Conservation (phyloP, 2,113 vertebrate genomes). For the Oncorhynchus mykiss region DNA sequence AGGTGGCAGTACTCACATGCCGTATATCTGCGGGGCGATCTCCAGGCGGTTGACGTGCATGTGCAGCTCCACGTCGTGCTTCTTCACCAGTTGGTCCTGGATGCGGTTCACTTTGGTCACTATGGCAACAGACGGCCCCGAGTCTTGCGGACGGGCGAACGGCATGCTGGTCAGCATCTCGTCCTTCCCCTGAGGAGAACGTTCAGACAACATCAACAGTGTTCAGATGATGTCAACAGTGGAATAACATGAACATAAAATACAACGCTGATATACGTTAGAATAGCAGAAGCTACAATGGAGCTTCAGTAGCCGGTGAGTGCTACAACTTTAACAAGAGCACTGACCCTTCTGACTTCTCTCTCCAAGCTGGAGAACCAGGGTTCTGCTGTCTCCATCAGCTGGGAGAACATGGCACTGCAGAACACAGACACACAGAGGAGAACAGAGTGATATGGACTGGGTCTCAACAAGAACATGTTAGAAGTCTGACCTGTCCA, state of each 20-base stretch:
- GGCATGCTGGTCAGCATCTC: constrained; percentile 90
- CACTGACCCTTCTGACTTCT: constrained; percentile 72
- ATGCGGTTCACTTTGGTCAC: constrained; percentile 98
- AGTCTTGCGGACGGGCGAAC: constrained; percentile 94
- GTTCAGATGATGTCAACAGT: too few relatives aligned
- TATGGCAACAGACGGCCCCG: constrained; percentile 94
- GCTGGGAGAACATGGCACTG: constrained; percentile 77
- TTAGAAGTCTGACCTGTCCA: not conserved
- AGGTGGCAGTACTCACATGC: constrained; percentile 83
- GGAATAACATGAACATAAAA: too few relatives aligned
- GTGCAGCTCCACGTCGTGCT: constrained; percentile 92
- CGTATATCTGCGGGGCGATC: constrained; percentile 98
- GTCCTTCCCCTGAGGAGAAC: constrained; percentile 84
- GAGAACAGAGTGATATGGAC: not conserved
- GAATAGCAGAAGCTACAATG: too few relatives aligned
- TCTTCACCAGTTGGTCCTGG: constrained; percentile 96
- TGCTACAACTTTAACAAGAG: too few relatives aligned
- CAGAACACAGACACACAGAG: not conserved
- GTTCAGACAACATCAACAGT: not conserved
- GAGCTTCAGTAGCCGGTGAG: too few relatives aligned
- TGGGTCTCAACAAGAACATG: not conserved
- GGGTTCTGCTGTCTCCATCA: constrained; percentile 80
- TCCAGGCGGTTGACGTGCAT: constrained; percentile 97
- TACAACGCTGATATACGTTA: too few relatives aligned
- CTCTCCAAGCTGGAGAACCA: constrained; percentile 81